A percentile compares a stretch with the other conserved stretches of the same genome.
Conservation (phyloP, 2,797 vertebrate genomes). For the Hipposideros larvatus region DNA sequence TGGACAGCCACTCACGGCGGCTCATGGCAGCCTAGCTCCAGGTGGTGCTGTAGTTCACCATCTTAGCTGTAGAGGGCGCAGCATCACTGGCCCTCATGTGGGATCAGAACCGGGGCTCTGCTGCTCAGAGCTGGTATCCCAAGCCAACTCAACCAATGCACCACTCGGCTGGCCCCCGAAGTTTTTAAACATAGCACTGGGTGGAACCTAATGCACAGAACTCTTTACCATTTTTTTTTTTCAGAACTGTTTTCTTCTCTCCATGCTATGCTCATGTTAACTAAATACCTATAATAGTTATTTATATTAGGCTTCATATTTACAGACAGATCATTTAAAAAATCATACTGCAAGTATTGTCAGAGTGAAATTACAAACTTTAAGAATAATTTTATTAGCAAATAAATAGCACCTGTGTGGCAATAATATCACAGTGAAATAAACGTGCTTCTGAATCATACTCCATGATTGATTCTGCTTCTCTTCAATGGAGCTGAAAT, state of each 20-base stretch:
- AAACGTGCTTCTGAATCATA: slow-evolving; percentile 19
- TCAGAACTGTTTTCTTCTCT: neutral
- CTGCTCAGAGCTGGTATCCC: too few relatives aligned
- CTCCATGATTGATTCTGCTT: slow-evolving; percentile 57
- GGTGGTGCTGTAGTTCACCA: too few relatives aligned
- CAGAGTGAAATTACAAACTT: slow-evolving; percentile 28
- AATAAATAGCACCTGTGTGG: slow-evolving; percentile 51
- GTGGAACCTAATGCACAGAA: neutral
- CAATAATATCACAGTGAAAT: slow-evolving; percentile 63
- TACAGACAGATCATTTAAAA: slow-evolving; percentile 36
- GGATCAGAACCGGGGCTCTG: too few relatives aligned
- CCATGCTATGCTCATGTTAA: neutral
- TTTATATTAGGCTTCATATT: slow-evolving; percentile 8
- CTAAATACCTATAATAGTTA: neutral
- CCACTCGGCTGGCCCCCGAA: too few relatives aligned
- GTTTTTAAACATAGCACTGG: neutral
- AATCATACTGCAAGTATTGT: neutral
- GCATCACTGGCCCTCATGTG: too few relatives aligned
- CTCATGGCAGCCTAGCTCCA: too few relatives aligned
- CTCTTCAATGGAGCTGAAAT: slow-evolving; percentile 57
- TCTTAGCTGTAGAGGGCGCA: too few relatives aligned
- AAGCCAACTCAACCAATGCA: too few relatives aligned
- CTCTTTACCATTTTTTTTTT: too few relatives aligned
- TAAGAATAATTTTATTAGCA: slow-evolving; percentile 73
- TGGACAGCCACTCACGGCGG: too few relatives aligned